Conservation (phyloP, 2,113 vertebrate genomes). For the Butorides virescens region DNA sequence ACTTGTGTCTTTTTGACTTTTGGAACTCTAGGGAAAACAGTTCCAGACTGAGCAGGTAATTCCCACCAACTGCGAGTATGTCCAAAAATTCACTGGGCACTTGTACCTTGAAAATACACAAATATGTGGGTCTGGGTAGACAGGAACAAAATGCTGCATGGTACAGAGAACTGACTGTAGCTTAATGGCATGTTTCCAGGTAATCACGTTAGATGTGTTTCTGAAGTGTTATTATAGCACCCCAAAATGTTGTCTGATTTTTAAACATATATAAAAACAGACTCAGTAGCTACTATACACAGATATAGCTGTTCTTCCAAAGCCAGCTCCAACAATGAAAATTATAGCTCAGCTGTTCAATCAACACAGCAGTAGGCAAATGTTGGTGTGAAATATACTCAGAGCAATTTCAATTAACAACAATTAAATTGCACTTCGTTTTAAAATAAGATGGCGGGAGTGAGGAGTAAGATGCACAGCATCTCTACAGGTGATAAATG, state of each 20-base stretch:
- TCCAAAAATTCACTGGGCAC: neutral
- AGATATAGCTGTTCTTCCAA: neutral
- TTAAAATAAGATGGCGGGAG: neutral
- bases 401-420: constrained; percentile 12
- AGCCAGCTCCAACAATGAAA: neutral
- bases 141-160: neutral
- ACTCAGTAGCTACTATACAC: neutral
- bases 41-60: neutral
- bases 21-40: neutral
- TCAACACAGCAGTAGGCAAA: neutral
- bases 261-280: neutral
- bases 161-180: neutral
- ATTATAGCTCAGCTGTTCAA: neutral
- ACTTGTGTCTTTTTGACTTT: neutral
- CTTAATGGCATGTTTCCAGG: neutral
- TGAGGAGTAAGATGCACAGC: neutral
- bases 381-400: neutral
- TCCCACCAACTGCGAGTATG: neutral
- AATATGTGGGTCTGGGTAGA: neutral
- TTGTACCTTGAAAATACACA: neutral
- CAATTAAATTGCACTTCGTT: neutral
- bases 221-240: neutral
- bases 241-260: neutral
- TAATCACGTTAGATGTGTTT: neutral
- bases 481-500: neutral